Base-by-base conservation (phyloP, 2,797 vertebrate species). In the Betta splendens region DNA sequence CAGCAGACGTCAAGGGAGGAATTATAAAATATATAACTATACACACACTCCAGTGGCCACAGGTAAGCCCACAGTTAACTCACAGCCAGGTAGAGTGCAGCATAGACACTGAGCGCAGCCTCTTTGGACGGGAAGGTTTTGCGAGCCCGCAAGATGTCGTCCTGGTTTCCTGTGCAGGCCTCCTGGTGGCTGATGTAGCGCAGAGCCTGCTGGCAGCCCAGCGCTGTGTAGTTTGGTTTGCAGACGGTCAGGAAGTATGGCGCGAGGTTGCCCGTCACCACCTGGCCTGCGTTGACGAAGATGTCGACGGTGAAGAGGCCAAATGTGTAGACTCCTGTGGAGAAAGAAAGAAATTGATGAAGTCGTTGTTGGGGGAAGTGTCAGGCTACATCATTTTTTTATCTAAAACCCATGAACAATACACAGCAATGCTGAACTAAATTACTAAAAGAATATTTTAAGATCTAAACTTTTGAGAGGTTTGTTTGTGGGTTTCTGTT, bases 71-170 rank as follows among this genome's bases (percentile, higher is more conserved):
- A 8, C 16, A 36, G n/a, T 5, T 20, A 11, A 94, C 96, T 98
- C 91, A 98, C 97, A 21, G 96, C 94, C 81, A 99, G 90, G 87
- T 98, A 99, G 84, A 97, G 91, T 1, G 97, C 96, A 22, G 94
- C 94, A 39, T 98, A 99, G 57, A 96, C 54, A 1, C 97, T 98
- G 75, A 99, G 94, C 0, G 96, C 97, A 0, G 97, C 97, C 87
- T 98, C 97, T 92, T 98, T 99, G 81, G 96, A 98, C 15, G 97
- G 97, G 74, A 99, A 99, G 44, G 96, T 97, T 82, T 98, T 98
- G 75, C 97, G 94, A 25, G 96, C 97, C 33, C 91, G 91, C 72
- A 94, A 86, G 70, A 98, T 92, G 80, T 97, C 95, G 4, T 98
- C 96, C 64, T 93, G 93, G 72, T 97, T 95, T 57, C 97, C 97